These are phyloP conservation scores for Ylistrum balloti DNA, from an alignment of 1,140 invertebrate species.

Conservation along the genomic window DNA sequence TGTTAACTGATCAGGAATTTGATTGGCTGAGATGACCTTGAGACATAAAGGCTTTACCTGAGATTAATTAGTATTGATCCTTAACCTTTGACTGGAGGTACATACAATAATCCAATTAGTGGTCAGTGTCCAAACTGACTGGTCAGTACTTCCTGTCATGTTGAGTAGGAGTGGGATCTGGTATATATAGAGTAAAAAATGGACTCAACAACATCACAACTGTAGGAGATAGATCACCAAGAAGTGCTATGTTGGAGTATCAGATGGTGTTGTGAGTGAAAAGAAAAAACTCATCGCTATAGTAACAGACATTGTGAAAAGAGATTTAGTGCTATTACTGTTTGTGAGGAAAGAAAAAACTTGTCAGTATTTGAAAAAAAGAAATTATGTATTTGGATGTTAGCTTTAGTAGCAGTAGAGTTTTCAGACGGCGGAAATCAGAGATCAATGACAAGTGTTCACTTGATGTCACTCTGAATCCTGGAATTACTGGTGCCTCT, in stretches of 20 bases:
- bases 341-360: constrained; percentile 35
- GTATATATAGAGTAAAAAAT: background rate
- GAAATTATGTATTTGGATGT: constrained; percentile 59
- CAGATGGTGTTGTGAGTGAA: background rate
- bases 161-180: background rate
- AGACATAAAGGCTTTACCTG: constrained; percentile 32
- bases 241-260: background rate
- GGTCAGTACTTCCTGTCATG: background rate
- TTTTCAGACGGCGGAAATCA: background rate
- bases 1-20: background rate
- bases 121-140: background rate
- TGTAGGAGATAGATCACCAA: background rate
- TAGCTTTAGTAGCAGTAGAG: constrained; percentile 45
- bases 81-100: background rate
- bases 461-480: background rate
- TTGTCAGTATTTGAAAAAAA: background rate
- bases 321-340: background rate
- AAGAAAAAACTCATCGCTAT: background rate
- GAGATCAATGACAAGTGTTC: background rate
- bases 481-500: constrained; percentile 44
- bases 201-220: background rate
- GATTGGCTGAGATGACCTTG: constrained; percentile 42
- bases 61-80: background rate
- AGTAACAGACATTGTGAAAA: background rate
- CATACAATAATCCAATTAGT: background rate